These are phyloP conservation scores for Helogale parvula DNA, from an alignment of 2,113 vertebrate species.

Conservation along the genomic window DNA sequence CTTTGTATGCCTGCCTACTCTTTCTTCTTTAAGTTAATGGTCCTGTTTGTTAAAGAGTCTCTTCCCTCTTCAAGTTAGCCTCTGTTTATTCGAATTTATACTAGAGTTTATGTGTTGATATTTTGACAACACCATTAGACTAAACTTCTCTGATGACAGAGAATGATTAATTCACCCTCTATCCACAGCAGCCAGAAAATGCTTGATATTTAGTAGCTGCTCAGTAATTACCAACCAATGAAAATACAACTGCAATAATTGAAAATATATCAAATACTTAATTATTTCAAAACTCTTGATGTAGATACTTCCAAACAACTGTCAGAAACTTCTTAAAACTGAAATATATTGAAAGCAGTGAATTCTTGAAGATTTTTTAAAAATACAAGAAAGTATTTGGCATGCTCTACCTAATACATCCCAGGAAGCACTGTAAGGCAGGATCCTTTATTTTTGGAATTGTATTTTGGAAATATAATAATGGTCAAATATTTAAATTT, in stretches of 20 bases:
- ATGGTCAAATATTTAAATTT: background rate
- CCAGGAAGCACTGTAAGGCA: background rate
- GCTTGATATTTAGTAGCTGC: background rate
- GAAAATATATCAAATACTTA: background rate
- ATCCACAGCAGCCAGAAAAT: background rate
- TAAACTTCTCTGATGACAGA: background rate
- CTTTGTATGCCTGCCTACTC: background rate
- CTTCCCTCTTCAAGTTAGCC: background rate
- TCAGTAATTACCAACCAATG: background rate
- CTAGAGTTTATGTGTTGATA: background rate
- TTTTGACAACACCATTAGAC: background rate
- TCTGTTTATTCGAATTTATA: background rate
- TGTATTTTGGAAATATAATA: constrained; percentile 39
- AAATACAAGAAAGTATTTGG: background rate
- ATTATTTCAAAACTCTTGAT: background rate
- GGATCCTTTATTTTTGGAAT: constrained; percentile 22
- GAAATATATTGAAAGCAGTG: background rate
- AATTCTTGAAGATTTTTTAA: background rate
- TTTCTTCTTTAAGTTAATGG: background rate
- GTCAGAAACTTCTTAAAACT: background rate
- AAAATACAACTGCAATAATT: background rate
- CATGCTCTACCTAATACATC: background rate
- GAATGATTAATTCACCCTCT: background rate
- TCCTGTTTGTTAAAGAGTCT: background rate
- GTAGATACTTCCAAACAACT: background rate